Base-by-base conservation (phyloP, 2,888 invertebrate species). In the Andrena camellia region DNA sequence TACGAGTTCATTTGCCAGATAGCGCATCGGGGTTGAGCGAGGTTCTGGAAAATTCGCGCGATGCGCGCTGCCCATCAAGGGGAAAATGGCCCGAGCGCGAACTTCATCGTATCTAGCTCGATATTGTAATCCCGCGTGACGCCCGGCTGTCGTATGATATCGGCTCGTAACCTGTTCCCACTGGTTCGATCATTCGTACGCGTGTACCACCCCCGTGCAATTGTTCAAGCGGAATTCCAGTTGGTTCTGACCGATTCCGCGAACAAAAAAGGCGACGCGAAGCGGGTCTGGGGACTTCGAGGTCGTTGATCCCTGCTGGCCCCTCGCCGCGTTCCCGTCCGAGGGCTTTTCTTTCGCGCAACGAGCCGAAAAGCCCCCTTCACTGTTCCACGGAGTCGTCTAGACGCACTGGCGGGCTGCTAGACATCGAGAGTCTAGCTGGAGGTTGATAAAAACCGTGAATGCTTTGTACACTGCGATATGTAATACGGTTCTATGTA, bases 231-330 rank as follows among this genome's bases (percentile, higher is more conserved):
- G 42, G 42, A 42, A 42, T 17, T 42, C 4, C 17, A 42, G 42
- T 1, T 42, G 42, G 17, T 13, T 31, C 73, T 26, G 52, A 29
- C 33, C 62, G 74, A 70, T 70, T 64, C 59, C 33, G 33, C 23
- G 71, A 6, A 33, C 26, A 31, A 70, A 66, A 57, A 67, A 13
- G 48, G 6, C 33, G 52, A 17, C 54, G 33, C 71, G 48, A 67
- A 72, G 57, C 54, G 66, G 42, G 35, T 33, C 23, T 29, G 13
- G 26, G 26, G 23, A 29, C 17, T 10, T 13, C n/a, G 59, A 26
- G 82, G 82, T 79, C 79, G 79, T 82, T 82, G 79, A 80, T 68
- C 82, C 42, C 67, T 23, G 31, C 29, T 33, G 33, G 26, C 66
- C 78, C 66, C 63, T 74, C 69, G 57, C 54, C 73, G 8, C 48